Conservation (phyloP, 2,888 invertebrate species). For the Nomada lathburiana region DNA sequence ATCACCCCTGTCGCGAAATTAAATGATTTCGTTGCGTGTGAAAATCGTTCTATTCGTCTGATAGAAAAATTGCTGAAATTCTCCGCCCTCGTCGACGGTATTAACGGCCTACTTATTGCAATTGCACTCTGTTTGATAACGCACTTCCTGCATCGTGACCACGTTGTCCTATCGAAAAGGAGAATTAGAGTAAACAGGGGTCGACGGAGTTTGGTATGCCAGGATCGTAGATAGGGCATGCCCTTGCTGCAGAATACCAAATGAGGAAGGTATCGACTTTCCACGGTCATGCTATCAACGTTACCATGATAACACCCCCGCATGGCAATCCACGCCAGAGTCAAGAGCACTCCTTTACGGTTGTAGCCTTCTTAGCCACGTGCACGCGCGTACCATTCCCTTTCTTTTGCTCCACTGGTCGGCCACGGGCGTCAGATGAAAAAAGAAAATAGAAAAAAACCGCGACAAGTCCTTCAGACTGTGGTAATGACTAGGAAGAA, state of each 20-base stretch:
- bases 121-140: constrained; percentile 53
- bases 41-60: constrained; percentile 36
- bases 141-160: constrained; percentile 34
- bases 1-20: constrained; percentile 11
- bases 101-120: constrained; percentile 39
- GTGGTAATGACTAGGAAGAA: constrained; percentile 50
- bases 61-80: constrained; percentile 60
- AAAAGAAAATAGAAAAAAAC: background rate
- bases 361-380: constrained; percentile 61
- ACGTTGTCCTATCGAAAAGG: background rate
- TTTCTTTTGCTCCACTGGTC: background rate
- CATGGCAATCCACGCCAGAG: constrained; percentile 47
- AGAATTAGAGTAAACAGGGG: constrained; percentile 47
- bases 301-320: constrained; percentile 82
- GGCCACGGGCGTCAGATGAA: background rate
- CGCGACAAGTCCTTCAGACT: constrained; percentile 54
- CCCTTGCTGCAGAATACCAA: constrained; percentile 76
- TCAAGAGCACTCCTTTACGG: constrained; percentile 59
- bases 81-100: constrained; percentile 14
- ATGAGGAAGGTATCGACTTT: constrained; percentile 81
- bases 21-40: constrained; percentile 50
- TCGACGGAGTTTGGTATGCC: constrained; percentile 14
- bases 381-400: constrained; percentile 43
- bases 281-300: constrained; percentile 79
- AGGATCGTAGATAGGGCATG: constrained; percentile 70